phyloP scores from a whole-genome alignment of 2,888 invertebrate genomes.

The Phengaris alcon region DNA sequence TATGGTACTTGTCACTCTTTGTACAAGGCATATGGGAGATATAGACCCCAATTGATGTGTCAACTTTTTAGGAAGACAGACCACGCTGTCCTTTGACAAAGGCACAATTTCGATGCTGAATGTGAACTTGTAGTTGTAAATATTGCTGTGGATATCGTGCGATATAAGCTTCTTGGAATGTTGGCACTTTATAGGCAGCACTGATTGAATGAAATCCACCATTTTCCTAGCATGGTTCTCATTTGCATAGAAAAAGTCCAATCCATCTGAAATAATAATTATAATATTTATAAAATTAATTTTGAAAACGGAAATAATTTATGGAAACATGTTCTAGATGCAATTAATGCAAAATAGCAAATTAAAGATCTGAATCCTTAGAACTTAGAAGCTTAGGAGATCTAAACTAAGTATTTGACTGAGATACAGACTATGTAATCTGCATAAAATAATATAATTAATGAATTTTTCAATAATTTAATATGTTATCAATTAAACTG shows the following conservation, averaged over 20 bases:
- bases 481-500: too few relatives aligned
- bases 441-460: too few relatives aligned
- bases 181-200: slow-evolving; percentile 92
- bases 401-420: too few relatives aligned
- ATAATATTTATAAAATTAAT: too few relatives aligned
- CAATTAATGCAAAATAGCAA: too few relatives aligned
- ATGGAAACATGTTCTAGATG: too few relatives aligned
- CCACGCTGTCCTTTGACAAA: slow-evolving; percentile 94
- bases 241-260: slow-evolving; percentile 96
- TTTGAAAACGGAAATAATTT: too few relatives aligned
- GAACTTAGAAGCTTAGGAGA: too few relatives aligned
- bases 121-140: slow-evolving; percentile 97
- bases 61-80: slow-evolving; percentile 92
- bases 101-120: slow-evolving; percentile 97
- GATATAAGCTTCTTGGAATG: slow-evolving; percentile 97
- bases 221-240: slow-evolving; percentile 96
- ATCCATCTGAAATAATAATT: slow-evolving; percentile 83
- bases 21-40: slow-evolving; percentile 91
- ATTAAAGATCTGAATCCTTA: too few relatives aligned
- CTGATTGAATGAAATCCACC: slow-evolving; percentile 93
- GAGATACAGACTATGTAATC: too few relatives aligned
- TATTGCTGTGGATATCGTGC: slow-evolving; percentile 97
- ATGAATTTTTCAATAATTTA: too few relatives aligned
- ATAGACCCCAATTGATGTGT: slow-evolving; percentile 93
- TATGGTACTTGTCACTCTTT: slow-evolving; percentile 92